Conservation (phyloP, 2,797 vertebrate genomes). For the Discoglossus pictus region DNA sequence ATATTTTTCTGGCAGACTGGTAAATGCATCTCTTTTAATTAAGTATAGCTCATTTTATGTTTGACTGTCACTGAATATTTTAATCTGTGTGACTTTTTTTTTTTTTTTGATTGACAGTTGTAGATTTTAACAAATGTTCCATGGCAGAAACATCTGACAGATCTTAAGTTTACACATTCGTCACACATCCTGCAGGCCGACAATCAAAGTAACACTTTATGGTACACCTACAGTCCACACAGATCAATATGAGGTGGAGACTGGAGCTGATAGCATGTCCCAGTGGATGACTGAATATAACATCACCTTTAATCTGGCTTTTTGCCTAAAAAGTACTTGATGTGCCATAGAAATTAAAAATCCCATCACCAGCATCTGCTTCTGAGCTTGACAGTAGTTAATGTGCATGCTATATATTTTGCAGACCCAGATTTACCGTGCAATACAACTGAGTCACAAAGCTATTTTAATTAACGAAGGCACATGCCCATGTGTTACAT, state of each 20-base stretch:
- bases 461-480: conserved; percentile 46
- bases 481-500: conserved; percentile 45
- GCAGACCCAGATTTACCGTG: conserved; percentile 17
- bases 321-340: background rate
- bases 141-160: no score
- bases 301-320: background rate
- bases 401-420: conserved; percentile 33
- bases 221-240: no score
- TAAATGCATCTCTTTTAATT: background rate
- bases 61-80: background rate
- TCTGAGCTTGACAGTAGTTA: conserved; percentile 9
- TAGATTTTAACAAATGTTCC: no score
- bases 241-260: no score
- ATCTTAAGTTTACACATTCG: no score
- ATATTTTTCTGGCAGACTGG: conserved; percentile 11
- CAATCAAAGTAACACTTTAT: no score
- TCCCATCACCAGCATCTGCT: conserved; percentile 27
- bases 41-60: conserved; percentile 2
- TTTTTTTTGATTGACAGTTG: no score
- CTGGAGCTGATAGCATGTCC: background rate
- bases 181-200: no score
- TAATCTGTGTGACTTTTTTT: background rate
- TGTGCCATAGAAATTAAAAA: background rate
- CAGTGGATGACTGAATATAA: background rate
- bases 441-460: conserved; percentile 41